Percentiles rank a stretch among this genome's conserved stretches.
Conservation (phyloP, 2,888 invertebrate genomes). For the Adelognathus sp. region DNA sequence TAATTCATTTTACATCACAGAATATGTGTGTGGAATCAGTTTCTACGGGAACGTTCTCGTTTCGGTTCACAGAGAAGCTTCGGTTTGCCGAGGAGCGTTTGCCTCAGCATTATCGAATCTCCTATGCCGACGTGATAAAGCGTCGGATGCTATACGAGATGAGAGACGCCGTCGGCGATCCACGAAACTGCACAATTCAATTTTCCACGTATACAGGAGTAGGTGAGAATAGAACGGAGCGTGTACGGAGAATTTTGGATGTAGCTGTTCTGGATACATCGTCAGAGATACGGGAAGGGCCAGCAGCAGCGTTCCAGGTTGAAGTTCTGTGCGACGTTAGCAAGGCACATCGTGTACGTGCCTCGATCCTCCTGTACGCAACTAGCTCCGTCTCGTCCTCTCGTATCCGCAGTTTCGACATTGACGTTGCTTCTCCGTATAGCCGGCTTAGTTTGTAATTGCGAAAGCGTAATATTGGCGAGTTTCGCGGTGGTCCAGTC, state of each 20-base stretch:
- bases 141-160: background rate
- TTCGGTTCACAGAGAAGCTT: background rate
- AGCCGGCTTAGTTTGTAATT: constrained; percentile 19
- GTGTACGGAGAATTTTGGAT: constrained; percentile 18
- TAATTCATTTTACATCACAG: background rate
- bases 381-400: background rate
- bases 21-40: background rate
- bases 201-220: constrained; percentile 31
- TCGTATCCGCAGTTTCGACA: constrained; percentile 13
- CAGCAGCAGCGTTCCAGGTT: background rate
- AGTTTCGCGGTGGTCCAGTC: background rate
- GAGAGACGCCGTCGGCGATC: constrained; percentile 7
- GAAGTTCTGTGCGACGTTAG: constrained; percentile 27
- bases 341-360: constrained; percentile 29
- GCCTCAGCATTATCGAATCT: constrained; percentile 47
- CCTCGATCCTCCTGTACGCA: constrained; percentile 23
- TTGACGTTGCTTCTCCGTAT: background rate
- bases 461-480: constrained; percentile 4
- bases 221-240: constrained; percentile 15
- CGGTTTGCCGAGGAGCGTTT: constrained; percentile 17
- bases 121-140: constrained; percentile 39
- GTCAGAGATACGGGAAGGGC: constrained; percentile 5
- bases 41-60: background rate
- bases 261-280: constrained; percentile 21
- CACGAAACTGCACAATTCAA: constrained; percentile 52